Percentiles rank a stretch among this genome's conserved stretches.
Evolutionary conservation across 2,888 invertebrate species (phyloP).

Genomic region (Tanytarsus gracilentus): DNA sequence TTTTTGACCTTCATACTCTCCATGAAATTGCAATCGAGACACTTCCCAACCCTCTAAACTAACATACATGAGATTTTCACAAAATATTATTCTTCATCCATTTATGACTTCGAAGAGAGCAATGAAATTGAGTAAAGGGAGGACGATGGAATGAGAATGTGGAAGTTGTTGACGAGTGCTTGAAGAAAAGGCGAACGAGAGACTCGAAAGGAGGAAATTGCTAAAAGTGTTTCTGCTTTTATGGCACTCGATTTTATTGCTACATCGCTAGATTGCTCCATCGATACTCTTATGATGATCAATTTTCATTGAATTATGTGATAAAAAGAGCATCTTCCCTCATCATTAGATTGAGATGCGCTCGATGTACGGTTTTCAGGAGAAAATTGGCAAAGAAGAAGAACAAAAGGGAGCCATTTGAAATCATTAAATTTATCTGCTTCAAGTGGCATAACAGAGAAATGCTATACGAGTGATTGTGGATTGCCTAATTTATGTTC

Average conservation of each 20-base stretch:
- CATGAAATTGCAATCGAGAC: too few species aligned
- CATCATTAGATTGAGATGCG: constrained; percentile 17
- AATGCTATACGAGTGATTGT: too few species aligned
- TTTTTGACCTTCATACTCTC: too few species aligned
- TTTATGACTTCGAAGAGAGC: too few species aligned
- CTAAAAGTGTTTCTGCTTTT: background rate
- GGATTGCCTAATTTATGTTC: constrained; percentile 28
- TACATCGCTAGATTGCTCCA: background rate
- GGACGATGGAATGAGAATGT: background rate
- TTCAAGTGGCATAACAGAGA: too few species aligned
- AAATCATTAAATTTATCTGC: constrained; percentile 21
- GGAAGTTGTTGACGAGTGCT: background rate
- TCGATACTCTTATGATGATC: constrained; percentile 9
- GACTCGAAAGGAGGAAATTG: background rate
- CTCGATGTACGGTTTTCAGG: background rate
- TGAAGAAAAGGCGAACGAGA: too few species aligned
- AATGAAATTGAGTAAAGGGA: too few species aligned
- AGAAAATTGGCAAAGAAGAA: background rate
- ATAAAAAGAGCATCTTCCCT: constrained; percentile 22
- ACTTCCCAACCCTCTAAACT: too few species aligned
- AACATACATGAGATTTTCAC: too few species aligned
- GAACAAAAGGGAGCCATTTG: background rate
- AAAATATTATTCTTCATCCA: too few species aligned
- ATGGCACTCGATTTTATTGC: constrained; percentile 17
- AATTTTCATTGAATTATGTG: constrained; percentile 23